Evolutionary conservation across 2,888 invertebrate species (phyloP).

Genomic region (Andrena marginata): DNA sequence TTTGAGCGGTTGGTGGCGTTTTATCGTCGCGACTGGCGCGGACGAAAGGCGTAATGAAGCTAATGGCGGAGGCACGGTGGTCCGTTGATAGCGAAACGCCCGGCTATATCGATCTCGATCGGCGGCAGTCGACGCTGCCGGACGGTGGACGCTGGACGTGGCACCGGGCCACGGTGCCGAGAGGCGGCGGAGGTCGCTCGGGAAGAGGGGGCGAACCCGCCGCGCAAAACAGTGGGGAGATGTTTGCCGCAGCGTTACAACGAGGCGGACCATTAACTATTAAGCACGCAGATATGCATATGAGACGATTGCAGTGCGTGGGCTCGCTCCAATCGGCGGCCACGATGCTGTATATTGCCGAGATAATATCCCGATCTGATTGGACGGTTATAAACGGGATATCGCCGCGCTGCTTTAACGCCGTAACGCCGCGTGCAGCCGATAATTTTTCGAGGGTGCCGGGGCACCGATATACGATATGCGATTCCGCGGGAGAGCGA

Average conservation of each 20-base stretch:
- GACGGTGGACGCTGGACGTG: constrained; percentile 16
- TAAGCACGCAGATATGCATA: constrained; percentile 81
- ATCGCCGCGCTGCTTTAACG: constrained; percentile 65
- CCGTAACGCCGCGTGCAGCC: constrained; percentile 61
- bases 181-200: background rate
- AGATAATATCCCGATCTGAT: constrained; percentile 80
- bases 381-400: constrained; percentile 74
- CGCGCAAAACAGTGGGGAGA: constrained; percentile 42
- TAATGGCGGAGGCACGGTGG: constrained; percentile 75
- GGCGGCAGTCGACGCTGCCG: constrained; percentile 3
- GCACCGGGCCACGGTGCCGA: constrained; percentile 20
- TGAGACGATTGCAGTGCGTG: constrained; percentile 76
- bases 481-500: constrained; percentile 45
- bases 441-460: constrained; percentile 71
- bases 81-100: constrained; percentile 66
- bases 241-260: constrained; percentile 55
- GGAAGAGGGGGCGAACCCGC: constrained; percentile 22
- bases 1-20: constrained; percentile 59
- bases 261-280: constrained; percentile 79
- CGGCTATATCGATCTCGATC: constrained; percentile 69
- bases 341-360: constrained; percentile 72
- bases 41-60: constrained; percentile 70
- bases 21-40: constrained; percentile 54
- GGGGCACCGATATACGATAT: constrained; percentile 56
- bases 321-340: constrained; percentile 74